Evolutionary conservation across 2,797 vertebrate genomes (phyloP).

Genomic region (Bufotes viridis): DNA sequence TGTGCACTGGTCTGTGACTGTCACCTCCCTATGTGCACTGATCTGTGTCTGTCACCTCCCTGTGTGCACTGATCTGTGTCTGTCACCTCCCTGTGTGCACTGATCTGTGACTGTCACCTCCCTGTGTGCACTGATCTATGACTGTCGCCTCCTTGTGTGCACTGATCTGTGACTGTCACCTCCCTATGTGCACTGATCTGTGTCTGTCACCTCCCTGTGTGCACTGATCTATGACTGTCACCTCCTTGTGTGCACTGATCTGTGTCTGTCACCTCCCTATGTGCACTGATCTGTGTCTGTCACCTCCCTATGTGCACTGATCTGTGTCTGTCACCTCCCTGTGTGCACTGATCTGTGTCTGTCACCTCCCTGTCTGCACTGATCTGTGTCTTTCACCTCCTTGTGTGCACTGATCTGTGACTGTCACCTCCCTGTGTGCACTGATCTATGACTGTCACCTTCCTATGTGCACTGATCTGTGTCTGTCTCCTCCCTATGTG

Average conservation of each 20-base stretch:
- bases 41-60: too few relatives aligned
- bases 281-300: too few relatives aligned
- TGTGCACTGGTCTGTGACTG: not conserved
- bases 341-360: not conserved
- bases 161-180: not conserved
- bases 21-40: not conserved
- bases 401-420: conserved; percentile 28
- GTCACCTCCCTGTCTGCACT: not conserved
- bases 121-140: not conserved
- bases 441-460: not conserved
- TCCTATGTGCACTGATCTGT: conserved; percentile 31
- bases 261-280: too few relatives aligned
- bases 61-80: not conserved
- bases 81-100: not conserved
- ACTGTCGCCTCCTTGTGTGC: not conserved
- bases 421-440: conserved; percentile 36
- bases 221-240: conserved; percentile 5
- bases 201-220: conserved; percentile 34
- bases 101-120: not conserved
- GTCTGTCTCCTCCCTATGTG: too few relatives aligned
- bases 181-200: conserved; percentile 25
- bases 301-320: too few relatives aligned
- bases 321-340: not conserved
- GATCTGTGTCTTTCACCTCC: not conserved
- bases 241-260: conserved; percentile 29